A percentile compares a stretch with the other conserved stretches of the same genome.
Evolutionary conservation across 2,888 invertebrate species (phyloP).

Genomic region (Drosophila robusta): DNA sequence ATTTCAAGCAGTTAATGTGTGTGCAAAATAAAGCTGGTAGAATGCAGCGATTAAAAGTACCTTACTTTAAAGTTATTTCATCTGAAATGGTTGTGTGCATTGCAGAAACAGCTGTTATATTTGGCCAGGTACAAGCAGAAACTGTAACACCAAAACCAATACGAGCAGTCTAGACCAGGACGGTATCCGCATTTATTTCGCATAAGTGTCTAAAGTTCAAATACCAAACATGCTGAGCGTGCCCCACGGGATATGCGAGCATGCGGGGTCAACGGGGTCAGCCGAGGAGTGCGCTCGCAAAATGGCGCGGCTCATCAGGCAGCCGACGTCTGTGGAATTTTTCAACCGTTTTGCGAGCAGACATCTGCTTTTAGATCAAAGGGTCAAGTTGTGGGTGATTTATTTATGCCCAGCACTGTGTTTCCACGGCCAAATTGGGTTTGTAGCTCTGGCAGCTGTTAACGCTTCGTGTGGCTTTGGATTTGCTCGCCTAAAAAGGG

Average conservation of each 20-base stretch:
- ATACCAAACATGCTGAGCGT: conserved; percentile 31
- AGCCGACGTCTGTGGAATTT: conserved; percentile 50
- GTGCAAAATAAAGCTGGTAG: not conserved
- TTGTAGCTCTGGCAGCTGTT: conserved; percentile 55
- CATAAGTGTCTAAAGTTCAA: conserved; percentile 54
- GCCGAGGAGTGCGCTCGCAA: conserved; percentile 11
- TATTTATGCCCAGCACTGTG: conserved; percentile 50
- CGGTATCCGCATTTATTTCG: conserved; percentile 49
- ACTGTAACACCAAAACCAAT: not conserved
- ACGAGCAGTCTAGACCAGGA: conserved; percentile 4
- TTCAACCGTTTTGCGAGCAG: conserved; percentile 37
- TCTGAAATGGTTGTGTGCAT: not conserved
- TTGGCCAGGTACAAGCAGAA: too few relatives aligned
- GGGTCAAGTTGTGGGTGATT: conserved; percentile 68
- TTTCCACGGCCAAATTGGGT: conserved; percentile 60
- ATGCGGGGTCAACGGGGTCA: conserved; percentile 24
- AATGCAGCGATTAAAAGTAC: not conserved
- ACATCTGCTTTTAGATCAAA: conserved; percentile 70
- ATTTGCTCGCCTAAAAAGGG: conserved; percentile 23
- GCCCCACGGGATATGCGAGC: conserved; percentile 8
- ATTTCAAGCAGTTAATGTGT: not conserved
- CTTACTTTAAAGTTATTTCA: not conserved
- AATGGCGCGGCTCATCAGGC: conserved; percentile 52
- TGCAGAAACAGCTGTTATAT: too few relatives aligned
- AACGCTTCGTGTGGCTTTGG: conserved; percentile 54